A percentile compares a stretch with the other conserved stretches of the same genome.
phyloP scores from a whole-genome alignment of 2,888 invertebrate species.

The Rhaphigaster nebulosa region DNA sequence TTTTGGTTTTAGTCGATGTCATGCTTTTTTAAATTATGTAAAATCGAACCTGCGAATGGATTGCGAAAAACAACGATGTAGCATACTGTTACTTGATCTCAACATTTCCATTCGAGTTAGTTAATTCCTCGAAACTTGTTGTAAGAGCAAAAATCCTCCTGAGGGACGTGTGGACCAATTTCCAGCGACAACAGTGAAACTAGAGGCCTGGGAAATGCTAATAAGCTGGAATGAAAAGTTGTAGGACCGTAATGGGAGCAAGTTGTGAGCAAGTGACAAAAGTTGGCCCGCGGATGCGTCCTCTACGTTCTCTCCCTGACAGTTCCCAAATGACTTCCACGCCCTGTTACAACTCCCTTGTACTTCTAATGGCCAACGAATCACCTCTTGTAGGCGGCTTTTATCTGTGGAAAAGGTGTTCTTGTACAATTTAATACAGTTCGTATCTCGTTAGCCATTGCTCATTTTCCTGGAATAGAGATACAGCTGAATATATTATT shows the following conservation, averaged over 20 bases:
- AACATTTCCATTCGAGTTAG: not conserved
- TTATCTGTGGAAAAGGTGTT: not conserved
- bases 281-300: not conserved
- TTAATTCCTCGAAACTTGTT: not conserved
- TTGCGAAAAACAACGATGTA: too few relatives aligned
- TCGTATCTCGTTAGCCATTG: not conserved
- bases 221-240: slow-evolving; percentile 33
- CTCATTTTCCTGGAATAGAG: not conserved
- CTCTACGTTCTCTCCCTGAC: not conserved
- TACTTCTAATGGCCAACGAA: not conserved
- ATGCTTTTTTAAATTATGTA: too few relatives aligned
- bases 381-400: not conserved
- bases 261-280: slow-evolving; percentile 30
- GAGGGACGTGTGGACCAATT: slow-evolving; percentile 22
- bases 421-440: not conserved
- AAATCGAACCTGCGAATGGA: too few relatives aligned
- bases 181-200: not conserved
- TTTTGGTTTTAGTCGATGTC: too few relatives aligned
- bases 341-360: slow-evolving; percentile 31
- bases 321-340: slow-evolving; percentile 47
- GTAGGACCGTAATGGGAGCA: not conserved
- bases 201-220: slow-evolving; percentile 15
- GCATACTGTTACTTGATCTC: not conserved
- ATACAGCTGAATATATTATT: too few relatives aligned
- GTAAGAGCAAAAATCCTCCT: not conserved